Percentiles rank a stretch among this genome's conserved stretches.
Conservation (phyloP, 2,888 invertebrate species). For the Protophormia terraenovae region DNA sequence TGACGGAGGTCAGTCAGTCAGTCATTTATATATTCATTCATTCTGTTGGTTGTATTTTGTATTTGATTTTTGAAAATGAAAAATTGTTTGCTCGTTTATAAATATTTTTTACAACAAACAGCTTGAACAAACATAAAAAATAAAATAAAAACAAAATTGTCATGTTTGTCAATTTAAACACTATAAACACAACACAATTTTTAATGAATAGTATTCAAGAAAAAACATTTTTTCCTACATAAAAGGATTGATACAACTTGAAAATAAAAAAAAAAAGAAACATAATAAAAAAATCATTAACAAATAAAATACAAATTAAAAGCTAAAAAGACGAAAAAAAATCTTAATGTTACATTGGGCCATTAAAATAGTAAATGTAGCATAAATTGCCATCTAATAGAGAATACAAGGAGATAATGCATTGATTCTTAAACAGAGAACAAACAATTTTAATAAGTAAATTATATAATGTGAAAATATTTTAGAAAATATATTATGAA, state of each 20-base stretch:
- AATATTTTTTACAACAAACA: conserved; percentile 3
- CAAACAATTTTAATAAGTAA: background rate
- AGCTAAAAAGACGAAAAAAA: background rate
- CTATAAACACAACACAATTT: conserved; percentile 24
- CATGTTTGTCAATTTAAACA: conserved; percentile 50
- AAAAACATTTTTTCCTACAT: background rate
- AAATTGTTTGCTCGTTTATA: conserved; percentile 44
- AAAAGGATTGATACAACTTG: conserved; percentile 47
- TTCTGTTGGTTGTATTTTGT: background rate
- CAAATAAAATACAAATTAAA: conserved; percentile 2
- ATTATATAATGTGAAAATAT: no score
- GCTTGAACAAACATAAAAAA: background rate
- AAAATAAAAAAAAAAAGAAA: no score
- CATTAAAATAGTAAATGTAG: conserved; percentile 5
- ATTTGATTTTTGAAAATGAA: conserved; percentile 58
- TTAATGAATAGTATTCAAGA: conserved; percentile 24
- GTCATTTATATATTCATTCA: background rate
- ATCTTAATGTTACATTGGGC: conserved; percentile 30
- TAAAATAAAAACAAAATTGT: conserved; percentile 22
- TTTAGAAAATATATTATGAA: no score
- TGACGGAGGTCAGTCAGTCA: conserved; percentile 61
- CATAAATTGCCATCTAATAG: background rate
- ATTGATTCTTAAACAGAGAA: background rate
- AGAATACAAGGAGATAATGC: background rate
- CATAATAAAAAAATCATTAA: background rate